These are phyloP conservation scores for Lerema accius DNA, from an alignment of 1,140 invertebrate genomes.

Conservation along the genomic window DNA sequence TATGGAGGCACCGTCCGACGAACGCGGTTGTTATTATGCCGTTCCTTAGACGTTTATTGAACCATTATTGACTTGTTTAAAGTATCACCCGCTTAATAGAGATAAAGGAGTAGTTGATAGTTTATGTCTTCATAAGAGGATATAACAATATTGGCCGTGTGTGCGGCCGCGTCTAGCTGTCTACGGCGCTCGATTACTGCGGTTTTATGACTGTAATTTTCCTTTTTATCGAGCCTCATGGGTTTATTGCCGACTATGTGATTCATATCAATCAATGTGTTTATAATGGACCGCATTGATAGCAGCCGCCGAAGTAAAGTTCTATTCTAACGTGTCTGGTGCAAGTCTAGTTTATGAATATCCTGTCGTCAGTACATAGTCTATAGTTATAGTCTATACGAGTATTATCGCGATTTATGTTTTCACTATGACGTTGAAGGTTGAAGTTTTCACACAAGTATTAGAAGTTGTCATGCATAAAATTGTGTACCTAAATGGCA, in stretches of 20 bases:
- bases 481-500: too few species aligned
- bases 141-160: conserved; percentile 43
- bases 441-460: too few species aligned
- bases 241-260: conserved; percentile 56
- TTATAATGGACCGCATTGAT: conserved; percentile 50
- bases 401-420: too few species aligned
- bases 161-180: conserved; percentile 58
- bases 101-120: conserved; percentile 76
- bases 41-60: conserved; percentile 78
- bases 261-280: conserved; percentile 63
- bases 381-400: too few species aligned
- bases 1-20: conserved; percentile 63
- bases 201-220: conserved; percentile 75
- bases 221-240: conserved; percentile 63
- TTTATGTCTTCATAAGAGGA: conserved; percentile 73
- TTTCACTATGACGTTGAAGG: too few species aligned
- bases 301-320: conserved; percentile 40
- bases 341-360: conserved; percentile 8
- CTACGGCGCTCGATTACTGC: conserved; percentile 52
- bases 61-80: conserved; percentile 81
- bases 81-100: conserved; percentile 78
- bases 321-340: conserved; percentile 38
- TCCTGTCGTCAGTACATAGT: too few species aligned
- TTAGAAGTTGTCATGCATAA: too few species aligned
- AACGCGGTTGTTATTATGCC: conserved; percentile 79